These are phyloP conservation scores for Drosophila ogumai DNA, from an alignment of 1,140 invertebrate species.

Conservation along the genomic window DNA sequence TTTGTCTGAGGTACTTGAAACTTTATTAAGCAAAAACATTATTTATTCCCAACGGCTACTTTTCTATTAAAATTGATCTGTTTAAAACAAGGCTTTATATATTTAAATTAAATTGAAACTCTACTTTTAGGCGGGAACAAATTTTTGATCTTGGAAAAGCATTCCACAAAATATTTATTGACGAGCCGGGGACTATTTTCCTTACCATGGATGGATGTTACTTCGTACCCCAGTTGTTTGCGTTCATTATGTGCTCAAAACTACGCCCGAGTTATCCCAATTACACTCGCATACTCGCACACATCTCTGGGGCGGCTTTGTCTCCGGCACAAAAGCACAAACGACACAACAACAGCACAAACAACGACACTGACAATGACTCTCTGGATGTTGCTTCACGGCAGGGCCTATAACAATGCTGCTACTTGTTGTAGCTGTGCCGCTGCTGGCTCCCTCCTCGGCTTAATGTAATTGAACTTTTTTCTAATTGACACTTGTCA, in stretches of 20 bases:
- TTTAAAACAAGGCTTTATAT: background rate
- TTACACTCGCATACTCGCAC: conserved; percentile 8
- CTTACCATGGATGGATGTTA: background rate
- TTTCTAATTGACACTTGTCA: conserved; percentile 83
- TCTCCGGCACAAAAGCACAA: conserved; percentile 31
- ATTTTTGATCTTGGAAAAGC: background rate
- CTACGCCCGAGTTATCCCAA: conserved; percentile 30
- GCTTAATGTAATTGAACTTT: conserved; percentile 82
- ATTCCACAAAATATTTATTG: background rate
- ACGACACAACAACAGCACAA: conserved; percentile 11
- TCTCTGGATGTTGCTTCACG: conserved; percentile 22
- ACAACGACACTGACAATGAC: conserved; percentile 49
- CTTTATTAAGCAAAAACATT: background rate
- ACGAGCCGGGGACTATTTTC: background rate
- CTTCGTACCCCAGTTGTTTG: conserved; percentile 1
- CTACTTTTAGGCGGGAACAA: too few species aligned
- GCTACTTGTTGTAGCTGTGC: conserved; percentile 28
- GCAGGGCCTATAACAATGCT: conserved; percentile 43
- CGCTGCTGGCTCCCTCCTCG: conserved; percentile 3
- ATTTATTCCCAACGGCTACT: too few species aligned
- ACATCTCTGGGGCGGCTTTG: conserved; percentile 15
- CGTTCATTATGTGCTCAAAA: conserved; percentile 15
- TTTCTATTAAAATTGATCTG: background rate
- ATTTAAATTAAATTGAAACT: background rate
- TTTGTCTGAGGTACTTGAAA: background rate